Evolutionary conservation across 1,140 invertebrate genomes (phyloP).

Genomic region (Cherax quadricarinatus): DNA sequence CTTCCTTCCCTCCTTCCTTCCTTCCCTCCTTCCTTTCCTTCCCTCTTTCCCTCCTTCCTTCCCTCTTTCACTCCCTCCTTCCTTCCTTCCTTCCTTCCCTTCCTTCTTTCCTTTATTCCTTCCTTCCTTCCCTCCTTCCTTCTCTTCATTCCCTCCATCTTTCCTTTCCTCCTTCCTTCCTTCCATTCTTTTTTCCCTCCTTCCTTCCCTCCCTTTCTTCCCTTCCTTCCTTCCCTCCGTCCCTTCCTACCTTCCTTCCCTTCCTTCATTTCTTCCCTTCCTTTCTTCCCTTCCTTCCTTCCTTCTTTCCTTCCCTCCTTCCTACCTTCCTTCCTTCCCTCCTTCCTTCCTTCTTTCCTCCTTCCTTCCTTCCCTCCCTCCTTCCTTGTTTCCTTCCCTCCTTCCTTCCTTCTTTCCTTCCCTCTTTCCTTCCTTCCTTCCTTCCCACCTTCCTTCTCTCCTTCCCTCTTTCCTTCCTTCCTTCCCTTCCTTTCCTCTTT

Average conservation of each 20-base stretch:
- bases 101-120: neutral
- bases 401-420: neutral
- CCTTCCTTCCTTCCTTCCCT: neutral
- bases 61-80: neutral
- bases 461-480: neutral
- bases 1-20: constrained; percentile 4
- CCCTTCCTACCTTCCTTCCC: too few relatives aligned
- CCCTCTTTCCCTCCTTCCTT: neutral
- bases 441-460: too few relatives aligned
- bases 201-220: too few relatives aligned
- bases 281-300: too few relatives aligned
- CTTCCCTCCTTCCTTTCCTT: neutral
- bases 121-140: neutral
- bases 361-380: too few relatives aligned
- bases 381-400: neutral
- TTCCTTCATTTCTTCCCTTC: too few relatives aligned
- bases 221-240: too few relatives aligned
- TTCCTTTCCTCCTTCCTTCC: neutral
- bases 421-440: neutral
- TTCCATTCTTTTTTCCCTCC: neutral
- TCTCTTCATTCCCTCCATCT: neutral
- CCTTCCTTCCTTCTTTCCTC: too few relatives aligned
- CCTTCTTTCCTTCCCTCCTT: too few relatives aligned
- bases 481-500: neutral
- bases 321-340: too few relatives aligned